These are phyloP conservation scores for Buceros bicornis DNA, from an alignment of 2,797 vertebrate species.

Conservation along the genomic window DNA sequence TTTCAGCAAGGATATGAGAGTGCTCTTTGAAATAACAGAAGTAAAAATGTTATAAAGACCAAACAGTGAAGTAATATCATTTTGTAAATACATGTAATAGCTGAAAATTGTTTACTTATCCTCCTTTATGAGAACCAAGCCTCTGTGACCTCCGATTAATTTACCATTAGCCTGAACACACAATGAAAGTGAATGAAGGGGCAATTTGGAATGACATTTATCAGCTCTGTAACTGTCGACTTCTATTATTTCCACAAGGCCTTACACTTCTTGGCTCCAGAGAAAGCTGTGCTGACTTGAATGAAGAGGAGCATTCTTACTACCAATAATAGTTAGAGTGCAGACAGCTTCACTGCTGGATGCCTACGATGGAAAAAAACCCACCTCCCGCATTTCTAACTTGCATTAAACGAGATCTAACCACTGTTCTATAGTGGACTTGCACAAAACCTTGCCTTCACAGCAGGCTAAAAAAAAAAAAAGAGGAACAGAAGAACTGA, in stretches of 20 bases:
- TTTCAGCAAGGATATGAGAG: constrained; percentile 29
- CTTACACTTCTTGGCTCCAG: constrained; percentile 67
- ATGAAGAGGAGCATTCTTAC: constrained; percentile 53
- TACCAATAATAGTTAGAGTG: background rate
- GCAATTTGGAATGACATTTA: constrained; percentile 76
- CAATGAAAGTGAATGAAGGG: constrained; percentile 65
- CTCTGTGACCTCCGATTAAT: constrained; percentile 64
- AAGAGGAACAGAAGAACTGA: background rate
- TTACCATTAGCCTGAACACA: constrained; percentile 67
- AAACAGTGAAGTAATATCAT: constrained; percentile 58
- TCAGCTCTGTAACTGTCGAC: constrained; percentile 69
- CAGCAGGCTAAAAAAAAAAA: background rate
- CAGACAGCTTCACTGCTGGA: background rate
- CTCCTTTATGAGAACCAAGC: constrained; percentile 39
- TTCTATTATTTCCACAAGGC: constrained; percentile 72
- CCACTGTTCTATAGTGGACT: background rate
- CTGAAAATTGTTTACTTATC: constrained; percentile 70
- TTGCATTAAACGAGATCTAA: background rate
- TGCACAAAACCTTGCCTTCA: background rate
- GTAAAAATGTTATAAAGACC: constrained; percentile 60
- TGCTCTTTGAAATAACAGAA: constrained; percentile 32
- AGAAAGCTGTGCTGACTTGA: constrained; percentile 59
- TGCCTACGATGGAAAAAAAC: background rate
- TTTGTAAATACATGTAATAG: constrained; percentile 59
- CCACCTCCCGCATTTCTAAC: background rate